A percentile compares a stretch with the other conserved stretches of the same genome.
phyloP scores from a whole-genome alignment of 2,888 invertebrate genomes.

The Drosophila macrospina region DNA sequence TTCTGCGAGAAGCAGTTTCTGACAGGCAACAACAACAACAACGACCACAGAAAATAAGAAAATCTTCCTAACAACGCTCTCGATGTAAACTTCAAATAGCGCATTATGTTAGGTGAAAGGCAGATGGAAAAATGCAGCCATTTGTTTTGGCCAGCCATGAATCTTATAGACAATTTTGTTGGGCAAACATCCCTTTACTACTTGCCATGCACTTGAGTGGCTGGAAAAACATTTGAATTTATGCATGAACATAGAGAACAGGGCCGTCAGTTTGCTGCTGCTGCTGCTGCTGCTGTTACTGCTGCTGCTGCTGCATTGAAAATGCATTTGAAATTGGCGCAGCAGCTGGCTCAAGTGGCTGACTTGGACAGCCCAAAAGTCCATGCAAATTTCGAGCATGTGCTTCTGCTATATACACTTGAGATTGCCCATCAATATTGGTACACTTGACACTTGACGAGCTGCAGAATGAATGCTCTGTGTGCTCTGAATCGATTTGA shows the following conservation, averaged over 20 bases:
- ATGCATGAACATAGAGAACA: slow-evolving; percentile 64
- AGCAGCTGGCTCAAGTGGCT: slow-evolving; percentile 35
- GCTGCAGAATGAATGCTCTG: slow-evolving; percentile 7
- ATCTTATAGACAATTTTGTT: slow-evolving; percentile 54
- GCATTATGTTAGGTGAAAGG: slow-evolving; percentile 41
- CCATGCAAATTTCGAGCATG: slow-evolving; percentile 74
- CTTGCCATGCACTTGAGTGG: slow-evolving; percentile 52
- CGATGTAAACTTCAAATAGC: slow-evolving; percentile 13
- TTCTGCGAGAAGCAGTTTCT: slow-evolving; percentile 14
- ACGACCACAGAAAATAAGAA: neutral
- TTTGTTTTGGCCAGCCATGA: slow-evolving; percentile 63
- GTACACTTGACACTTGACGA: slow-evolving; percentile 63
- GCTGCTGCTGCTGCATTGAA: slow-evolving; percentile 46
- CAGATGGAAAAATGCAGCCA: slow-evolving; percentile 35
- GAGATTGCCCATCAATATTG: slow-evolving; percentile 74
- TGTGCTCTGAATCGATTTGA: slow-evolving; percentile 41
- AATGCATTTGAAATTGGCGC: slow-evolving; percentile 71
- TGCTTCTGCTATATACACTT: slow-evolving; percentile 41
- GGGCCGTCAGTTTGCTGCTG: slow-evolving; percentile 40
- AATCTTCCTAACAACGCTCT: slow-evolving; percentile 15
- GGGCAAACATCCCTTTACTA: slow-evolving; percentile 11
- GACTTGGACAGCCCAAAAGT: slow-evolving; percentile 21
- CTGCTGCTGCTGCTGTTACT: slow-evolving; percentile 13
- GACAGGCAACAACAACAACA: neutral
- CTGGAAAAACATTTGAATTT: slow-evolving; percentile 72